phyloP scores from a whole-genome alignment of 2,888 invertebrate species.

The Mechanitis messenoides region DNA sequence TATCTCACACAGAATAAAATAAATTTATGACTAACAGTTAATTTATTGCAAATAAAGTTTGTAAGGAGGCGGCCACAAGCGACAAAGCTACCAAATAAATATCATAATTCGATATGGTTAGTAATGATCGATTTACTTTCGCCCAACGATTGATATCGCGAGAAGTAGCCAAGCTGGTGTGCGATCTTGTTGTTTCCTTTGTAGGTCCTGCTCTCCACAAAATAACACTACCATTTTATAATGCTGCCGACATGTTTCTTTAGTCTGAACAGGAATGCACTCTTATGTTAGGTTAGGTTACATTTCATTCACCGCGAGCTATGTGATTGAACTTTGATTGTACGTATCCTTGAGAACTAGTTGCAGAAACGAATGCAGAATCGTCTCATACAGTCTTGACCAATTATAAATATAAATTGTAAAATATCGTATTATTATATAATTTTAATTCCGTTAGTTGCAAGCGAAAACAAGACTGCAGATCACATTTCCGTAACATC shows the following conservation, averaged over 20 bases:
- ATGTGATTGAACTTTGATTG: constrained; percentile 64
- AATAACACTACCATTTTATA: constrained; percentile 32
- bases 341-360: constrained; percentile 64
- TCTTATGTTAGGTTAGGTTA: constrained; percentile 41
- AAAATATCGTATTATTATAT: neutral
- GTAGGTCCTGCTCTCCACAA: constrained; percentile 40
- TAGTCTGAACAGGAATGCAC: constrained; percentile 30
- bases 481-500: neutral
- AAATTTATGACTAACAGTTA: neutral
- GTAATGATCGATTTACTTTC: constrained; percentile 64
- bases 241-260: constrained; percentile 27
- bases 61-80: constrained; percentile 12
- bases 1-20: constrained; percentile 3
- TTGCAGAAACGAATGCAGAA: constrained; percentile 34
- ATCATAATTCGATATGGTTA: constrained; percentile 47
- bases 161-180: constrained; percentile 47
- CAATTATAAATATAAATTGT: neutral
- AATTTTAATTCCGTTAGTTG: neutral
- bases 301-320: constrained; percentile 64
- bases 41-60: neutral
- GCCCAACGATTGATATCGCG: constrained; percentile 55
- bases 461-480: constrained; percentile 2
- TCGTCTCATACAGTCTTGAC: constrained; percentile 4
- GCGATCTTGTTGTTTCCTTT: constrained; percentile 38
- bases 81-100: constrained; percentile 19